These are phyloP conservation scores for Sardina pilchardus DNA, from an alignment of 2,113 vertebrate species.

Conservation along the genomic window DNA sequence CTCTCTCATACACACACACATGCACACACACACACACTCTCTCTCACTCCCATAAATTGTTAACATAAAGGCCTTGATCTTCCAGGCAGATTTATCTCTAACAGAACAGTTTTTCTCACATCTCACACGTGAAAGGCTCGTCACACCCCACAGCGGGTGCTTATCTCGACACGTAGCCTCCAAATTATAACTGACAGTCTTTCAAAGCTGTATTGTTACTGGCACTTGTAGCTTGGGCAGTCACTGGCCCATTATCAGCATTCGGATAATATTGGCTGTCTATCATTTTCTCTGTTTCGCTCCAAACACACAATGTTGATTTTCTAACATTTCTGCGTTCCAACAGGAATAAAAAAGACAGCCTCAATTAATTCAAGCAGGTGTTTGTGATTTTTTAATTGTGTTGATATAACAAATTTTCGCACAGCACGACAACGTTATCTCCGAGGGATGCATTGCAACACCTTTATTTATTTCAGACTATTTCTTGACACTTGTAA, in stretches of 20 bases:
- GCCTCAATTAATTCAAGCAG: background rate
- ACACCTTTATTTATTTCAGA: background rate
- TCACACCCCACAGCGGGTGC: background rate
- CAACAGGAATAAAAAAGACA: background rate
- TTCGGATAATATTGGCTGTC: background rate
- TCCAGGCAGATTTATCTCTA: background rate
- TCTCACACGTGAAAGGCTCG: background rate
- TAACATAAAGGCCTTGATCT: constrained; percentile 19
- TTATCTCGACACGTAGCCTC: background rate
- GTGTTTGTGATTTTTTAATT: background rate
- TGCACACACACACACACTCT: background rate
- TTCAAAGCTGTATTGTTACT: constrained; percentile 9
- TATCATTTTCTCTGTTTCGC: background rate
- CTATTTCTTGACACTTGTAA: background rate
- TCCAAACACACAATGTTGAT: background rate
- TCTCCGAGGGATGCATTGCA: background rate
- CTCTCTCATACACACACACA: background rate
- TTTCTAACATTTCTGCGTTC: background rate
- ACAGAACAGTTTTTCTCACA: background rate
- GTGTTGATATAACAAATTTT: background rate
- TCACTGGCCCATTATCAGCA: background rate
- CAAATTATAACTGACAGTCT: constrained; percentile 5
- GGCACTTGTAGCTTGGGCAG: constrained; percentile 2
- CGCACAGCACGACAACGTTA: background rate
- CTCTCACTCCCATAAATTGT: background rate